Percentiles rank a stretch among this genome's conserved stretches.
phyloP scores from a whole-genome alignment of 1,140 invertebrate genomes.

The Protaetia brevitarsis region DNA sequence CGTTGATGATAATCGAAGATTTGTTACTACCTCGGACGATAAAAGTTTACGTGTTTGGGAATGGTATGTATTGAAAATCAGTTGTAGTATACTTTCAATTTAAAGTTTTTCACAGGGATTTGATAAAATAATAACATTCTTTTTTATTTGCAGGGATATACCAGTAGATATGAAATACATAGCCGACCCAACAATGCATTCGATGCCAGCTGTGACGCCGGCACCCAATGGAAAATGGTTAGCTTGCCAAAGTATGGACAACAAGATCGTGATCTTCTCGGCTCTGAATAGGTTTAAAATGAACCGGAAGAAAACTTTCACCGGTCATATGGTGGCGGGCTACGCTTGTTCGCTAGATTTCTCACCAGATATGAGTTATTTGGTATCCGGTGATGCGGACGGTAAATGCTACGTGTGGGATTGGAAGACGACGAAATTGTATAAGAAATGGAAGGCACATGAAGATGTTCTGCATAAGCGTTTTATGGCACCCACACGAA shows the following conservation, averaged over 20 bases:
- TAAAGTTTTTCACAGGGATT: background rate
- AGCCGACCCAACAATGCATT: slow-evolving; percentile 99
- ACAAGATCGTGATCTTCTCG: slow-evolving; percentile 98
- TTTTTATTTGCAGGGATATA: slow-evolving; percentile 79
- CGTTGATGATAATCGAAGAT: slow-evolving; percentile 96
- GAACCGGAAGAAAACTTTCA: slow-evolving; percentile 97
- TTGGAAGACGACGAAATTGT: slow-evolving; percentile 98
- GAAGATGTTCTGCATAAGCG: slow-evolving; percentile 93
- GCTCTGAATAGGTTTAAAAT: slow-evolving; percentile 96
- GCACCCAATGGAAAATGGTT: slow-evolving; percentile 98
- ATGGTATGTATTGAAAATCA: slow-evolving; percentile 62
- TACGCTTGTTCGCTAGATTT: slow-evolving; percentile 98
- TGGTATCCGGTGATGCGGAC: slow-evolving; percentile 99
- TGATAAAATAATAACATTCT: too few species aligned
- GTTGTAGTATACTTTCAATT: background rate
- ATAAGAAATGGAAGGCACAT: slow-evolving; percentile 98
- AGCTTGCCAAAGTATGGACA: slow-evolving; percentile 99
- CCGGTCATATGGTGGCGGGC: slow-evolving; percentile 98
- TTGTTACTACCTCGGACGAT: slow-evolving; percentile 98
- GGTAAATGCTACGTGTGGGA: slow-evolving; percentile 99
- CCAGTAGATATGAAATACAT: slow-evolving; percentile 99
- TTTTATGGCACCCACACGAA: slow-evolving; percentile 98
- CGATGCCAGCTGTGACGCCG: slow-evolving; percentile 93
- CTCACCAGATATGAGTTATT: slow-evolving; percentile 98
- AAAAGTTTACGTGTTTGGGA: slow-evolving; percentile 99